Conservation (phyloP, 1,140 invertebrate species). For the roundworm (Caenorhabditis elegans) region WBcel235 BX284606.5:4413001-4413500, state of each 20-base stretch:
- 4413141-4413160: too few relatives aligned
- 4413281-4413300: conserved; percentile 26
- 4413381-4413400: conserved; percentile 15
- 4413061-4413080: too few relatives aligned
- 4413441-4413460: conserved; percentile 43
- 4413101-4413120: too few relatives aligned
- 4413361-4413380: conserved; percentile 18
- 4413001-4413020: too few relatives aligned
- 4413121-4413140: too few relatives aligned
- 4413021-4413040: too few relatives aligned
- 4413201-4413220: conserved; percentile 21
- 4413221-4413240: not conserved
- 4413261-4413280: conserved; percentile 19
- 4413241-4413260: too few relatives aligned
- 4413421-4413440: conserved; percentile 44
- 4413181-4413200: conserved; percentile 19
- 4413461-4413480: conserved; percentile 39
- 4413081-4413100: too few relatives aligned
- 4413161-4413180: not conserved
- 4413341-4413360: not conserved
- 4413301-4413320: not conserved
- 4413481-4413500: conserved; percentile 22
- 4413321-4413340: not conserved
- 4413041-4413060: too few relatives aligned
- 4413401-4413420: conserved; percentile 30